phyloP scores from a whole-genome alignment of 2,888 invertebrate genomes.

The Taenaris catops region DNA sequence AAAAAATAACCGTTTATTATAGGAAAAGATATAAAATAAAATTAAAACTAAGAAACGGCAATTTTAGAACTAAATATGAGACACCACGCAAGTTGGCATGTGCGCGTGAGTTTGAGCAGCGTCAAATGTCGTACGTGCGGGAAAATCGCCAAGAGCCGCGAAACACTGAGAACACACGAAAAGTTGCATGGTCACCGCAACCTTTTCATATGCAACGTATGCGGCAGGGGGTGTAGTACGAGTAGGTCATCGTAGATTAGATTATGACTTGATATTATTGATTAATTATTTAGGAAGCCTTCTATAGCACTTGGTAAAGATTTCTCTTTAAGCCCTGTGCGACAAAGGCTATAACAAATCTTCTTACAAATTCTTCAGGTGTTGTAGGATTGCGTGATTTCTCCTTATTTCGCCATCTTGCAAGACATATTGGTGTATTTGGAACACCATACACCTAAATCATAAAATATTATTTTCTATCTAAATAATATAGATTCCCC shows the following conservation, averaged over 20 bases:
- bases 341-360: constrained; percentile 48
- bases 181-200: constrained; percentile 44
- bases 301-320: constrained; percentile 54
- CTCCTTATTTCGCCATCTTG: constrained; percentile 49
- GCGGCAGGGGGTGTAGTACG: constrained; percentile 54
- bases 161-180: constrained; percentile 50
- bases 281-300: no score
- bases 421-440: constrained; percentile 47
- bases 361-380: constrained; percentile 42
- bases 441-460: constrained; percentile 47
- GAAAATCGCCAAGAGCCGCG: constrained; percentile 50
- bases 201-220: constrained; percentile 55
- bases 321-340: constrained; percentile 52
- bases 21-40: constrained; percentile 8
- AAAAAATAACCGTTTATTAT: no score
- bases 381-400: constrained; percentile 33
- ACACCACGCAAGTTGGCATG: constrained; percentile 54
- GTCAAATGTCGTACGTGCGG: constrained; percentile 55
- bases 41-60: constrained; percentile 1
- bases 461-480: no score
- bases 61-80: constrained; percentile 19
- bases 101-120: constrained; percentile 38
- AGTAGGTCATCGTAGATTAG: no score
- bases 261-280: no score
- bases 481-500: no score